Base-by-base conservation (phyloP, 2,888 invertebrate species). In the Liodrosophila aerea region DNA sequence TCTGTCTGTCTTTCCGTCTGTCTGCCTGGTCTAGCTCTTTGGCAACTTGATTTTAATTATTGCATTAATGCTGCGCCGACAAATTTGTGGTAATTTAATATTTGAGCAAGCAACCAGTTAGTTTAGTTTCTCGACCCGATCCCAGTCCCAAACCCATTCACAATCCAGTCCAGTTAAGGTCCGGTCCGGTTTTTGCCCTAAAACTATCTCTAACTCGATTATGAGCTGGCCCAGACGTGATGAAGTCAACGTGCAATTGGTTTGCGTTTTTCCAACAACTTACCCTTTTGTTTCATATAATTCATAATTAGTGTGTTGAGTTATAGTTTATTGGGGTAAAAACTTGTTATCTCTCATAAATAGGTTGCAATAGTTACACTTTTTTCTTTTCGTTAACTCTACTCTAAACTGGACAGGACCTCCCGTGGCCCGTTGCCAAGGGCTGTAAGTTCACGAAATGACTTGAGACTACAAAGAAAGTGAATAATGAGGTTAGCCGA, bases 41-140 rank as follows among this genome's bases (percentile, higher is more conserved):
- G 57, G 52, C 81, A 76, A 81, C 82, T 81, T 81, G 78, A 84
- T 84, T 82, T 78, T 82, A 84, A 84, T 82, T 82, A 82, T 82
- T 82, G 74, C 78, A 82, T 84, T 81, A 78, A 78, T 67, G 66
- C 73, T 74, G 58, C 67, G 85, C 74, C 85, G 81, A 82, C 85
- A 82, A 82, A 82, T 82, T 81, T 84, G 85, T 74, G 82, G 81
- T 82, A 82, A 84, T 84, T 82, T 74, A 82, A 84, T 82, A 82
- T 82, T 66, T 72, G 72, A 33, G 72, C 75, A 60, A 43, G 49
- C 45, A 64, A 60, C 60, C 73, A 73, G 66, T 65, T 60, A 53
- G 63, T 60, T 66, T 43, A 62, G 64, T 76, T 76, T 57, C 61
- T 22, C 22, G 22, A 22, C 22, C 22, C 22, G n/a, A n/a, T n/a